These are phyloP conservation scores for Tetraneura akinire DNA, from an alignment of 1,140 invertebrate genomes.

Conservation along the genomic window DNA sequence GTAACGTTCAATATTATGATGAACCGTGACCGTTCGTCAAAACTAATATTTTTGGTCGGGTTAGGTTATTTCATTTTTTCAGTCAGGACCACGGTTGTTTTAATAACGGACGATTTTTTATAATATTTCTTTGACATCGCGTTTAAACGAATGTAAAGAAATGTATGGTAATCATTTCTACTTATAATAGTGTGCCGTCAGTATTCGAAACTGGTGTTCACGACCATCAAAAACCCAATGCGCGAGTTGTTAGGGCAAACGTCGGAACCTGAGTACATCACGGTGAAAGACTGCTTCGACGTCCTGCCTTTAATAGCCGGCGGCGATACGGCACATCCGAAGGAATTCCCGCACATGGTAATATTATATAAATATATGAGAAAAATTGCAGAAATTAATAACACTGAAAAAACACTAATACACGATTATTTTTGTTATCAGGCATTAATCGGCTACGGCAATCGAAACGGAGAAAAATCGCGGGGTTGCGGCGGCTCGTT, in stretches of 20 bases:
- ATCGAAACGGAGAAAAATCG: neutral
- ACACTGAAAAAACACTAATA: neutral
- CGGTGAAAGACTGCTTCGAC: neutral
- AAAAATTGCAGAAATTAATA: too few relatives aligned
- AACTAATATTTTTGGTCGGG: too few relatives aligned
- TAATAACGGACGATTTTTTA: too few relatives aligned
- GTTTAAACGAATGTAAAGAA: too few relatives aligned
- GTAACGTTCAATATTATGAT: too few relatives aligned
- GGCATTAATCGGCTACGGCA: conserved; percentile 56
- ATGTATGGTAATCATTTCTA: too few relatives aligned
- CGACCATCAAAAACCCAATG: neutral
- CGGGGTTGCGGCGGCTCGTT: conserved; percentile 61
- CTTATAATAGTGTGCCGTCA: conserved; percentile 21
- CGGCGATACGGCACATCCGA: conserved; percentile 59
- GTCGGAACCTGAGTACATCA: neutral
- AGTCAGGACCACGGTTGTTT: too few relatives aligned
- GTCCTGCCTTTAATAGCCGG: conserved; percentile 57
- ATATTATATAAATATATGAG: conserved; percentile 48
- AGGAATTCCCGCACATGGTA: conserved; percentile 67
- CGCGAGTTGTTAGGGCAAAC: neutral
- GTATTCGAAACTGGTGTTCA: neutral
- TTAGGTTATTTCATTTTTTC: too few relatives aligned
- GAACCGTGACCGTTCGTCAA: too few relatives aligned
- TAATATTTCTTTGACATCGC: too few relatives aligned
- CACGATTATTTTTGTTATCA: conserved; percentile 30